Percentiles rank a stretch among this genome's conserved stretches.
Conservation (phyloP, 2,797 vertebrate genomes). For the Sitta carolinensis region DNA sequence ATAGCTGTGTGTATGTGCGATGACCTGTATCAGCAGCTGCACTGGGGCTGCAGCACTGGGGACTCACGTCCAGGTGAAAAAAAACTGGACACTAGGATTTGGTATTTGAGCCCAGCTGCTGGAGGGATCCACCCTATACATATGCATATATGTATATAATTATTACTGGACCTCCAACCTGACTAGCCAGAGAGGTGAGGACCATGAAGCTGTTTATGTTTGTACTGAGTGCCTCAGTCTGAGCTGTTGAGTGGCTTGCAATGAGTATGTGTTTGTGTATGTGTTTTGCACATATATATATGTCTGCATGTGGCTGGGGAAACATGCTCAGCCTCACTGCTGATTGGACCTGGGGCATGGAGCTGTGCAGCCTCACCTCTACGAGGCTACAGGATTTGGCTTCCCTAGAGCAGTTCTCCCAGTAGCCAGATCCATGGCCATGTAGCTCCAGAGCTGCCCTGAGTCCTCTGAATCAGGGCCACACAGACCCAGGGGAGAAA, state of each 20-base stretch:
- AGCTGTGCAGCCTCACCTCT: not conserved
- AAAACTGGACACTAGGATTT: not conserved
- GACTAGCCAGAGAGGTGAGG: not conserved
- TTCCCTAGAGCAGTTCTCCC: not conserved
- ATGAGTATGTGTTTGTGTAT: too few species aligned
- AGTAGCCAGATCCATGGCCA: fast-evolving
- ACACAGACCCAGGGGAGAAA: not conserved
- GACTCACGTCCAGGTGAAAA: not conserved
- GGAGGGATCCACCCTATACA: not conserved
- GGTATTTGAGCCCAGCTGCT: not conserved
- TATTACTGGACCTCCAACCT: not conserved
- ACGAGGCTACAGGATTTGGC: not conserved
- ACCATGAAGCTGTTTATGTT: not conserved
- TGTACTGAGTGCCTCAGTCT: fast-evolving
- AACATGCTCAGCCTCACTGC: not conserved
- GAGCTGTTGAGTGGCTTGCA: not conserved
- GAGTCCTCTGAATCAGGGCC: not conserved
- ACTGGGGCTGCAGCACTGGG: not conserved
- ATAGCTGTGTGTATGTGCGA: fast-evolving
- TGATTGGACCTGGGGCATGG: not conserved
- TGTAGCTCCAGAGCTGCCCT: fast-evolving
- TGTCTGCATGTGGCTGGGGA: not conserved
- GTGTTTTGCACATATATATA: not conserved
- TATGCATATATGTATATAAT: fast-evolving
- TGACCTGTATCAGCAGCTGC: not conserved